These are phyloP conservation scores for Saturnia japonica DNA, from an alignment of 2,888 invertebrate genomes.

Conservation along the genomic window DNA sequence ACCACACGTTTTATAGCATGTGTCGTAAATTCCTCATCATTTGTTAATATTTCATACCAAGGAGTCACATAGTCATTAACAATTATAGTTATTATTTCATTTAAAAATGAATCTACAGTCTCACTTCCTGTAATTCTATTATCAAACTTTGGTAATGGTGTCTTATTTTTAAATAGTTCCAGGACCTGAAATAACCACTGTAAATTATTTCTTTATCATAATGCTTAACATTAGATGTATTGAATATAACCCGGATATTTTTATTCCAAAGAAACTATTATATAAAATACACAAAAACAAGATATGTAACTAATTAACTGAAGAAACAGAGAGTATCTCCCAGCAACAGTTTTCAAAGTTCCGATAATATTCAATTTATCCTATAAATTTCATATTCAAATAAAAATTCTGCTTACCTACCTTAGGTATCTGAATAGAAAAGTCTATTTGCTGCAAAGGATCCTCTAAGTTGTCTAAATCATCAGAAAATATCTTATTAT, in stretches of 20 bases:
- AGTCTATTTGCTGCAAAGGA: constrained; percentile 71
- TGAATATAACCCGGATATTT: background rate
- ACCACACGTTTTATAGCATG: constrained; percentile 86
- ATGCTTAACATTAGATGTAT: background rate
- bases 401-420: constrained; percentile 54
- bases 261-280: background rate
- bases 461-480: constrained; percentile 74
- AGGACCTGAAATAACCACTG: constrained; percentile 52
- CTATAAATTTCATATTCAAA: background rate
- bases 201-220: background rate
- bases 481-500: constrained; percentile 62
- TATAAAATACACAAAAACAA: too few relatives aligned
- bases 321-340: background rate
- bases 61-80: constrained; percentile 91
- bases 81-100: constrained; percentile 91
- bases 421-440: constrained; percentile 66
- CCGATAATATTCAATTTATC: background rate
- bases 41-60: constrained; percentile 86
- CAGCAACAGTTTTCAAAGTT: background rate
- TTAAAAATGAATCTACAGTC: constrained; percentile 92
- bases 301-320: background rate
- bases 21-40: constrained; percentile 87
- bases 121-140: constrained; percentile 91
- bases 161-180: constrained; percentile 58
- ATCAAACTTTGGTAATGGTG: constrained; percentile 63